Evolutionary conservation across 2,888 invertebrate genomes (phyloP), one percentile per base, ranked within the genome.

Genomic region (Meganola albula): DNA sequence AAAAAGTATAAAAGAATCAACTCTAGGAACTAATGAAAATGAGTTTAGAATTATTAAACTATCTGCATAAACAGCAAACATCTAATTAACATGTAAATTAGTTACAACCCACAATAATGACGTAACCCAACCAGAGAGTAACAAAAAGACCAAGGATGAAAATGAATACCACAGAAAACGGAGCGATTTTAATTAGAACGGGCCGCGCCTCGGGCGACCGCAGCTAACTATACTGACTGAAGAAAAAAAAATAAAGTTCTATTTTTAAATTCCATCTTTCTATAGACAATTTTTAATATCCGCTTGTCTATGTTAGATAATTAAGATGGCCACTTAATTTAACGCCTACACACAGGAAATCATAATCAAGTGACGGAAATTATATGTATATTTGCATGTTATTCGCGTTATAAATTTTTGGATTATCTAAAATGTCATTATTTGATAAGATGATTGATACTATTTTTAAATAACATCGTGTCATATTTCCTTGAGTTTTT

Each of bases 41-140:
- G 48, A 48, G 53, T 52, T 58, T 48, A 48, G 46, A 48, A 44
- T 53, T 49, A 58, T 56, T 44, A 48, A 53, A 67, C 63, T 63
- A 66, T 49, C 44, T 41, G 40, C 40, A 45, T 40, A 62, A 57
- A 65, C 63, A 63, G 62, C 60, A 52, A 61, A 63, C 61, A 66
- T 67, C 74, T 82, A 71, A 83, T 82, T 83, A 83, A 73, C 76
- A 83, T 84, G 79, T 80, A 80, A 82, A 83, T 84, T 75, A 82
- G 78, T 76, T 71, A 67, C 72, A 68, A 49, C 70, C 75, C 74
- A 74, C 74, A 75, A 79, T 74, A 78, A 78, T 79, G 76, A 75
- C 73, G 68, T 65, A 68, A 70, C 58, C 64, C 63, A 68, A 75
- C 72, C 73, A 65, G 63, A 58, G 52, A 54, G 63, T 61, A 78